phyloP scores from a whole-genome alignment of 2,797 vertebrate genomes.

The Chelon auratus region DNA sequence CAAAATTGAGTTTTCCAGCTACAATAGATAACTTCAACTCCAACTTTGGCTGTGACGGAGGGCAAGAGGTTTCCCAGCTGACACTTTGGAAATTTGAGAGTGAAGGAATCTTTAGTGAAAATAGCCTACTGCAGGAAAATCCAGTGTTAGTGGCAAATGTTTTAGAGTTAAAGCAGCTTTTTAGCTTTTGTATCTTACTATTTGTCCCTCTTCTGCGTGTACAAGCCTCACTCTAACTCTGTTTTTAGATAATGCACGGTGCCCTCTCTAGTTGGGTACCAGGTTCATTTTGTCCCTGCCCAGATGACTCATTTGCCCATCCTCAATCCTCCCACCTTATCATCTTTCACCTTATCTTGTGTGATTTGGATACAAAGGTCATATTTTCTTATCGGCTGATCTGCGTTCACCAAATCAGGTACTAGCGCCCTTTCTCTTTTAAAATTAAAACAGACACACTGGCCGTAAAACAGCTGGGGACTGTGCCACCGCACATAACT shows the following conservation, averaged over 20 bases:
- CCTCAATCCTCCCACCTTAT: conserved; percentile 35
- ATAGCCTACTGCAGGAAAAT: neutral
- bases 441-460: conserved; percentile 35
- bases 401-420: neutral
- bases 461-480: conserved; percentile 53
- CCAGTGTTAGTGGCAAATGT: conserved; percentile 23
- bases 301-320: conserved; percentile 41
- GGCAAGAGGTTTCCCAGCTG: neutral
- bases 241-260: neutral
- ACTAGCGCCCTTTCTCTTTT: conserved; percentile 9
- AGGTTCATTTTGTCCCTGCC: conserved; percentile 13
- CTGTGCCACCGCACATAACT: conserved; percentile 53
- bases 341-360: conserved; percentile 26
- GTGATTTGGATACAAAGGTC: conserved; percentile 70
- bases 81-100: conserved; percentile 11
- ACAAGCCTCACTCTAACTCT: neutral
- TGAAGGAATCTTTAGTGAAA: conserved; percentile 17
- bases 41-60: neutral
- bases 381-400: conserved; percentile 52
- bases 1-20: neutral
- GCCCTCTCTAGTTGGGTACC: neutral
- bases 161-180: conserved; percentile 19
- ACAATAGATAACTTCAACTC: neutral
- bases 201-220: too few relatives aligned
- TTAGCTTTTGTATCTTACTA: neutral